Percentiles rank a stretch among this genome's conserved stretches.
These are phyloP conservation scores for Anser brachyrhynchus DNA, from an alignment of 2,113 vertebrate species.

Conservation along the genomic window DNA sequence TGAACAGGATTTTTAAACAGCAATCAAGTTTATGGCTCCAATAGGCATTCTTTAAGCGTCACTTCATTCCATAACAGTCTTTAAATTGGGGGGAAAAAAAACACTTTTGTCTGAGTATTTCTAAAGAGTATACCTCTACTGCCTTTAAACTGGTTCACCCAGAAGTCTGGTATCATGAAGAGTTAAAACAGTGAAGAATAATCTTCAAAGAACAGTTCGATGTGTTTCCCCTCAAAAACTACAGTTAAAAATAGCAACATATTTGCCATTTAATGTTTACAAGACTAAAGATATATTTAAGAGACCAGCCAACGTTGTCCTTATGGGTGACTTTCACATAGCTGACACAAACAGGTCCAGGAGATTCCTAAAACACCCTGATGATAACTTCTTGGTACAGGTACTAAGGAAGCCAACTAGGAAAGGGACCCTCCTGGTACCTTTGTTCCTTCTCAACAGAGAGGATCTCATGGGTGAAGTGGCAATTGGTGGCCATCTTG, in stretches of 20 bases:
- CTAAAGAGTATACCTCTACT: not conserved
- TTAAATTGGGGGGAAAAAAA: accelerated
- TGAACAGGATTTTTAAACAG: not conserved
- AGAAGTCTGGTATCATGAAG: not conserved
- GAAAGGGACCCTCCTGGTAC: no score
- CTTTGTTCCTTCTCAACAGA: no score
- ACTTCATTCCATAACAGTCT: not conserved
- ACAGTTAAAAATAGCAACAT: not conserved
- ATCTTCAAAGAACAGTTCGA: not conserved
- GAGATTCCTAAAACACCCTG: no score
- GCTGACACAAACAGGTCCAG: no score
- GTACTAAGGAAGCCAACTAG: no score
- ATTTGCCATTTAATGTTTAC: not conserved
- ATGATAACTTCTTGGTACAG: no score
- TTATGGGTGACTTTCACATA: no score
- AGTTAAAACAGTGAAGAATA: not conserved
- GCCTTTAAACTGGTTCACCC: not conserved
- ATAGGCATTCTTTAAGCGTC: not conserved
- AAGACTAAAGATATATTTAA: not conserved
- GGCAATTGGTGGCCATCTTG: no score
- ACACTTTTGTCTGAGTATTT: not conserved
- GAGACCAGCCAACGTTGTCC: no score
- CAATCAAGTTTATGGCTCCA: not conserved
- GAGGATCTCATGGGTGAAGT: no score
- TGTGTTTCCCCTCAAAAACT: not conserved